Percentiles rank a stretch among this genome's conserved stretches.
These are phyloP conservation scores for Neocrepidodera transversa DNA, from an alignment of 2,888 invertebrate genomes.

Conservation along the genomic window DNA sequence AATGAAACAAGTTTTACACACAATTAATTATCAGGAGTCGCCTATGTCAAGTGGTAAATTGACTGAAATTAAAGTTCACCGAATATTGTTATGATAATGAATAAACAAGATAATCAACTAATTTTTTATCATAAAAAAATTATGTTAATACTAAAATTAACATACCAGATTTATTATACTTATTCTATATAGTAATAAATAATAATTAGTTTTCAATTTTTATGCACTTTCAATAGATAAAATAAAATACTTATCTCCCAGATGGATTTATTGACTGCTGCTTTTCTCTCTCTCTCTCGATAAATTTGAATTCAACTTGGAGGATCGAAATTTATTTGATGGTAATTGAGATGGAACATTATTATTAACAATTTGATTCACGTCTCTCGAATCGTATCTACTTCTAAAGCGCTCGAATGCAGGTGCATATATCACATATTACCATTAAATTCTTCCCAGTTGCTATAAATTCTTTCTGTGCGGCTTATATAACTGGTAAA, in stretches of 20 bases:
- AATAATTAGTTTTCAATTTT: too few species aligned
- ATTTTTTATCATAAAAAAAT: too few species aligned
- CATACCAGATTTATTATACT: too few species aligned
- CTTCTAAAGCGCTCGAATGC: slow-evolving; percentile 24
- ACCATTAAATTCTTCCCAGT: slow-evolving; percentile 52
- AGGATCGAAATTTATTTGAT: slow-evolving; percentile 21
- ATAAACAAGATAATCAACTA: too few species aligned
- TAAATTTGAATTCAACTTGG: background rate
- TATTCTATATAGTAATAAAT: too few species aligned
- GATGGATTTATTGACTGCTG: too few species aligned
- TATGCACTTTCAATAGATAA: too few species aligned
- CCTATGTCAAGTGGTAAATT: slow-evolving; percentile 33
- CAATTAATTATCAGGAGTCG: slow-evolving; percentile 30
- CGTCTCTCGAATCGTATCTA: slow-evolving; percentile 14
- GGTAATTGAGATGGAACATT: slow-evolving; percentile 26
- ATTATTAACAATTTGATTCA: slow-evolving; percentile 29
- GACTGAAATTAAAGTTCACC: slow-evolving; percentile 28
- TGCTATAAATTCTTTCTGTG: slow-evolving; percentile 48
- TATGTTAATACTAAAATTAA: too few species aligned
- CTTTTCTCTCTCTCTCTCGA: too few species aligned
- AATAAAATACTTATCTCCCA: too few species aligned
- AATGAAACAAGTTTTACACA: slow-evolving; percentile 31
- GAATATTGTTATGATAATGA: background rate
- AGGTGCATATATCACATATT: slow-evolving; percentile 54
- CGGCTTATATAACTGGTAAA: slow-evolving; percentile 53